phyloP scores from a whole-genome alignment of 2,113 vertebrate genomes.

The Microcebus lehilahytsara region DNA sequence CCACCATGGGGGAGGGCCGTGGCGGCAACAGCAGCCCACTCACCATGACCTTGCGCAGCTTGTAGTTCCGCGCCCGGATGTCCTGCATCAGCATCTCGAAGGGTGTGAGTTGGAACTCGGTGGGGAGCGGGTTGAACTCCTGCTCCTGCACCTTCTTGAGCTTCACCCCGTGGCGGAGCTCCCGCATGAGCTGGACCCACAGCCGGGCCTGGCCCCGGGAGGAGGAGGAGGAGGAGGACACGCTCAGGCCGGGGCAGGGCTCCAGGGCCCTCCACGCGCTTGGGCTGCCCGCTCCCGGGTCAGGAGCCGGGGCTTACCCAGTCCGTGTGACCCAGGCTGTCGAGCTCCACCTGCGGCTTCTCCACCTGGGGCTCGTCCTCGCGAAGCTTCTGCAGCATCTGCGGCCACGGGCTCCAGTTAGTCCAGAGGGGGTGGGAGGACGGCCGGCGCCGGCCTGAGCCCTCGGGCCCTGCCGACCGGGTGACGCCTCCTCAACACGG shows the following conservation, averaged over 20 bases:
- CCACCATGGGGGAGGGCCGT: fast-evolving
- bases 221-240: neutral
- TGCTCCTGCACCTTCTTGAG: constrained; percentile 97
- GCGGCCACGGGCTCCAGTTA: neutral
- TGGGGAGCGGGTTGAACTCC: constrained; percentile 93
- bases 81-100: constrained; percentile 99
- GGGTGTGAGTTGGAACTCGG: constrained; percentile 96
- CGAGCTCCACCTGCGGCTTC: constrained; percentile 84
- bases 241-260: neutral
- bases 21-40: constrained; percentile 58
- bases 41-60: constrained; percentile 98
- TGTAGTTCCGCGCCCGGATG: constrained; percentile 93
- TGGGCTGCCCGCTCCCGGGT: neutral
- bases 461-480: neutral
- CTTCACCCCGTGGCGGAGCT: constrained; percentile 95
- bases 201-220: constrained; percentile 87
- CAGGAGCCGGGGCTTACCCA: constrained; percentile 86
- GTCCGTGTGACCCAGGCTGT: constrained; percentile 92
- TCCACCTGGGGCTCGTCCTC: constrained; percentile 84
- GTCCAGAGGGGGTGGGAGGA: neutral
- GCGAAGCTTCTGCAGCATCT: constrained; percentile 95
- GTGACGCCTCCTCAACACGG: fast-evolving
- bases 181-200: constrained; percentile 98
- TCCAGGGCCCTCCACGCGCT: neutral
- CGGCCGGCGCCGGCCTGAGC: fast-evolving